phyloP scores from a whole-genome alignment of 2,797 vertebrate species.

The Halcyon chelicuti region DNA sequence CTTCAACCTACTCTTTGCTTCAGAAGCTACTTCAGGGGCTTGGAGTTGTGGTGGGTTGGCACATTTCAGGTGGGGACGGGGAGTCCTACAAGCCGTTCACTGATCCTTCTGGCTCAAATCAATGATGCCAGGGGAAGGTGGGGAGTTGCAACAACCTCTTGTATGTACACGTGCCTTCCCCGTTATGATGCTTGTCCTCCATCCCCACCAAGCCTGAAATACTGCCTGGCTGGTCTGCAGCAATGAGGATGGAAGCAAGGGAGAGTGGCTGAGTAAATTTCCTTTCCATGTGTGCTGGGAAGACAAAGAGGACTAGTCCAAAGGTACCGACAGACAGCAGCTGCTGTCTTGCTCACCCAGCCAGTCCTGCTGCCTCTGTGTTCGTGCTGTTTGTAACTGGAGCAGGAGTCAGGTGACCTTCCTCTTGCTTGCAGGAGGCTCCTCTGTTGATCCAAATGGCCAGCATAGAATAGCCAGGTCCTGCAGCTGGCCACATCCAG shows the following conservation, averaged over 20 bases:
- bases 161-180: neutral
- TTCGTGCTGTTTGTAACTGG: neutral
- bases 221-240: neutral
- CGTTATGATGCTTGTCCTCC: neutral
- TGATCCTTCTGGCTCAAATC: neutral
- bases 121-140: neutral
- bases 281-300: neutral
- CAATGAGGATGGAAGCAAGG: neutral
- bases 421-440: neutral
- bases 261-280: neutral
- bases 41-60: neutral
- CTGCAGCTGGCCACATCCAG: neutral
- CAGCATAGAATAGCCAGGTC: neutral
- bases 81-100: neutral
- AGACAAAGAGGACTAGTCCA: neutral
- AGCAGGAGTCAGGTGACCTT: neutral
- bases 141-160: neutral
- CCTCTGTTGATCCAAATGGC: neutral
- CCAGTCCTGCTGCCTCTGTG: neutral
- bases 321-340: neutral
- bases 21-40: neutral
- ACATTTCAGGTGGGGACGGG: neutral
- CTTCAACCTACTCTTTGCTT: neutral
- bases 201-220: neutral
- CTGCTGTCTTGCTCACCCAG: neutral